Conservation (phyloP, 92 coral and sea anemone genomes). For the Plumapathes pennacea region DNA sequence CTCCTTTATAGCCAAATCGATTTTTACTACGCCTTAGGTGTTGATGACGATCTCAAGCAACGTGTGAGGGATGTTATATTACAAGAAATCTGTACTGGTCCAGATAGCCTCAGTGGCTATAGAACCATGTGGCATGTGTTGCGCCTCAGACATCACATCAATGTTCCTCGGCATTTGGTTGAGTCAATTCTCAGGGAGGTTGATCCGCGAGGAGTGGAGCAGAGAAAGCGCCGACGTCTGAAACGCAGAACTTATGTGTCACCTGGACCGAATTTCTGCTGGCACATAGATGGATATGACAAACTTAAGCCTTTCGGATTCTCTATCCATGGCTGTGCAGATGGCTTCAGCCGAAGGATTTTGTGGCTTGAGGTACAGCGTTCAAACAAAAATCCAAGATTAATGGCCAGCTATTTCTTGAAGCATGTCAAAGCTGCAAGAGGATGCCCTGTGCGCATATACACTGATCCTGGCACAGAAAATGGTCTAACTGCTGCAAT, state of each 20-base stretch:
- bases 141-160: background rate
- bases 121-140: conserved; percentile 21
- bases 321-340: conserved; percentile 35
- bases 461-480: conserved; percentile 54
- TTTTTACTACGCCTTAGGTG: too few species aligned
- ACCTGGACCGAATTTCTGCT: conserved; percentile 47
- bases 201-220: conserved; percentile 37
- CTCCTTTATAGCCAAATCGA: too few species aligned
- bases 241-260: conserved; percentile 24
- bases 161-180: conserved; percentile 11
- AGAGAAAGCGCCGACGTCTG: conserved; percentile 21
- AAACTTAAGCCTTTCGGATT: conserved; percentile 46
- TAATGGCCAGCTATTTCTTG: conserved; percentile 40
- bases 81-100: conserved; percentile 9
- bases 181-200: conserved; percentile 3
- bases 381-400: conserved; percentile 51
- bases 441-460: conserved; percentile 52
- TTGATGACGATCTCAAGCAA: conserved; percentile 16
- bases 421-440: conserved; percentile 31
- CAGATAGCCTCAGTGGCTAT: conserved; percentile 14
- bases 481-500: conserved; percentile 48
- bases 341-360: conserved; percentile 52
- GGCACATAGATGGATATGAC: conserved; percentile 47
- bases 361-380: conserved; percentile 53
- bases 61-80: conserved; percentile 14